phyloP scores from a whole-genome alignment of 2,797 vertebrate species.

The Chromis chromis region DNA sequence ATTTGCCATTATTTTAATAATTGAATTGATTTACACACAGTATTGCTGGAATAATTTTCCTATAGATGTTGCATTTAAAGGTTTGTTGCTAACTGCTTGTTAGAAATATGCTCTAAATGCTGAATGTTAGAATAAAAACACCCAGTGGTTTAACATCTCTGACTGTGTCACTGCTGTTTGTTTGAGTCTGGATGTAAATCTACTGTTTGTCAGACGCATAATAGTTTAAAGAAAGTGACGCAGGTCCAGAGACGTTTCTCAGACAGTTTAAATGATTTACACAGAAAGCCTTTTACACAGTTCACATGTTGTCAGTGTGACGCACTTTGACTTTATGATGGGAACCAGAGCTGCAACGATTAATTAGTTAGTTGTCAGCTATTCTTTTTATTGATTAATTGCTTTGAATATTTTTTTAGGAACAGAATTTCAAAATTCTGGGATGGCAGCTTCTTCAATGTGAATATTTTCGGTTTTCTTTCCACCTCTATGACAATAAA shows the following conservation, averaged over 20 bases:
- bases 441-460: too few relatives aligned
- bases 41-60: background rate
- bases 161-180: background rate
- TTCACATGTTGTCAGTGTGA: slow-evolving; percentile 22
- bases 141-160: background rate
- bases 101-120: background rate
- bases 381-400: background rate
- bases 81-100: background rate
- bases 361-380: too few relatives aligned
- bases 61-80: background rate
- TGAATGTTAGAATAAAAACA: too few relatives aligned
- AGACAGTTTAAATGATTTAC: slow-evolving; percentile 38
- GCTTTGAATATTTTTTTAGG: too few relatives aligned
- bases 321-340: slow-evolving; percentile 12
- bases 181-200: slow-evolving; percentile 8
- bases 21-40: background rate
- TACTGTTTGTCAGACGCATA: slow-evolving; percentile 32
- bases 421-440: too few relatives aligned
- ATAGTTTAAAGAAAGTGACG: slow-evolving; percentile 40
- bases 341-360: background rate
- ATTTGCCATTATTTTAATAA: background rate
- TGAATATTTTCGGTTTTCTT: too few relatives aligned
- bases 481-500: too few relatives aligned
- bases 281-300: background rate
- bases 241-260: slow-evolving; percentile 11